These are phyloP conservation scores for Orius laevigatus DNA, from an alignment of 1,140 invertebrate species.

Conservation along the genomic window DNA sequence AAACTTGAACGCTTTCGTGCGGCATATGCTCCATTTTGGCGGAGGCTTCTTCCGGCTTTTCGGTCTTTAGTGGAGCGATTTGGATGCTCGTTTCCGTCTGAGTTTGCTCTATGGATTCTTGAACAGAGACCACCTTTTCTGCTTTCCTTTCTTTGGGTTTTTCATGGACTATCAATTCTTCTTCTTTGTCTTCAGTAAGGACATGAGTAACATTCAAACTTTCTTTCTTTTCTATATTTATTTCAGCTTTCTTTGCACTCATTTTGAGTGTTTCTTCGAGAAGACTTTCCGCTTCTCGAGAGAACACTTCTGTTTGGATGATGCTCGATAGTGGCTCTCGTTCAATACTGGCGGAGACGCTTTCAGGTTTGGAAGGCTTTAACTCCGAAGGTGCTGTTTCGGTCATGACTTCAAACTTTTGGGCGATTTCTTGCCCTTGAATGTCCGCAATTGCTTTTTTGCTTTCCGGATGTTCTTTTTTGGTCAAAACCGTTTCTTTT, in stretches of 20 bases:
- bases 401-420: constrained; percentile 28
- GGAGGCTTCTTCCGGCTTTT: constrained; percentile 15
- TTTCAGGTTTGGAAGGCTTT: constrained; percentile 16
- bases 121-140: constrained; percentile 21
- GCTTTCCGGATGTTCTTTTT: neutral
- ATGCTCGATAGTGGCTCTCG: constrained; percentile 32
- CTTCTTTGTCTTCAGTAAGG: constrained; percentile 27
- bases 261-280: constrained; percentile 25
- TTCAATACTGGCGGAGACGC: constrained; percentile 27
- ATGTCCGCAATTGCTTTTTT: constrained; percentile 18
- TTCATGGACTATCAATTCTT: constrained; percentile 19
- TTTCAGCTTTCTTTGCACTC: constrained; percentile 23
- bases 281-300: constrained; percentile 33
- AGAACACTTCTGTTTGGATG: constrained; percentile 29
- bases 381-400: constrained; percentile 26
- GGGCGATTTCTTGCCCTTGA: constrained; percentile 25
- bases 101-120: constrained; percentile 27
- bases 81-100: constrained; percentile 18
- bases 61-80: constrained; percentile 17
- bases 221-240: constrained; percentile 23
- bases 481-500: constrained; percentile 24
- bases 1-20: constrained; percentile 26
- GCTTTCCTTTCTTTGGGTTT: constrained; percentile 25
- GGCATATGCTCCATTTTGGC: constrained; percentile 23
- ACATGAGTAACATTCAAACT: constrained; percentile 20